Evolutionary conservation across 2,797 vertebrate species (phyloP).

Genomic region (Coregonus sp.): DNA sequence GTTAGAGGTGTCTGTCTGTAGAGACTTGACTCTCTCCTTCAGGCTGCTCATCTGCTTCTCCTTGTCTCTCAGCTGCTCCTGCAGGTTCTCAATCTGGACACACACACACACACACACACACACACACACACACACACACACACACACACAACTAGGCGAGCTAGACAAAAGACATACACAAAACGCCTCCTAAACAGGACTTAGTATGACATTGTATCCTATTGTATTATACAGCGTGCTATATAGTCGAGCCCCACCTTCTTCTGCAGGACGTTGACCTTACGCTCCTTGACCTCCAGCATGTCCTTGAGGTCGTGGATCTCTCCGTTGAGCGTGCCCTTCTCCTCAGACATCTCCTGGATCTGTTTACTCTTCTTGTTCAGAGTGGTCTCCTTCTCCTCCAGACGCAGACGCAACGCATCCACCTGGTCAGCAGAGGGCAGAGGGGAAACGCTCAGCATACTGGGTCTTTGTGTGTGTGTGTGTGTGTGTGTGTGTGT

Average conservation of each 20-base stretch:
- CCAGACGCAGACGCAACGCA: constrained; percentile 90
- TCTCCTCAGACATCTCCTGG: constrained; percentile 97
- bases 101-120: background rate
- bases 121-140: background rate
- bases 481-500: background rate
- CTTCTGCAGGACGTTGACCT: constrained; percentile 98
- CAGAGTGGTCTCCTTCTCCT: constrained; percentile 95
- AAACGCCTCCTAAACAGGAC: background rate
- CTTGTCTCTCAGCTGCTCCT: constrained; percentile 96
- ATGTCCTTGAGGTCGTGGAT: constrained; percentile 99
- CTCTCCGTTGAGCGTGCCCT: constrained; percentile 95
- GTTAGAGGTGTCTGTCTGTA: constrained; percentile 95
- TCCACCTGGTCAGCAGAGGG: constrained; percentile 82
- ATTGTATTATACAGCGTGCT: no score
- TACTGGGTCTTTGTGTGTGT: no score
- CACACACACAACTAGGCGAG: background rate
- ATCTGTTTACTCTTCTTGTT: constrained; percentile 99
- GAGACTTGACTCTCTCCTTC: constrained; percentile 94
- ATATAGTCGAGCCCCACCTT: constrained; percentile 77
- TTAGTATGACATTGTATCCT: no score
- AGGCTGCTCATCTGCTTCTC: constrained; percentile 98
- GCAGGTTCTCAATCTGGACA: constrained; percentile 93
- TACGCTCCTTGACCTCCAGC: constrained; percentile 98
- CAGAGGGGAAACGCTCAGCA: background rate
- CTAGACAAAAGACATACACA: background rate